Base-by-base conservation (phyloP, 2,888 invertebrate species). In the Arge pagana region DNA sequence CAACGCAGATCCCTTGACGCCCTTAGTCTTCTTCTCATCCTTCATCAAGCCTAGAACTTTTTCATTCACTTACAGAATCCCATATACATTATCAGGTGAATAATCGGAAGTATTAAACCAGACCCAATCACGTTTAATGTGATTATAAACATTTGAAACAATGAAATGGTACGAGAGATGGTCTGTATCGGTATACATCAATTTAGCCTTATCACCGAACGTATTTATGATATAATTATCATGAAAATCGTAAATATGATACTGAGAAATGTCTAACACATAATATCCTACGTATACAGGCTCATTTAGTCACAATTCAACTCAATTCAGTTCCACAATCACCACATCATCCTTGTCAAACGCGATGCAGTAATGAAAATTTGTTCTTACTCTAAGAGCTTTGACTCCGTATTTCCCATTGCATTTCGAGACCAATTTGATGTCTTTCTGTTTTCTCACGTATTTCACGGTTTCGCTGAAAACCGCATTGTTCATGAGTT, bases 11-110 rank as follows among this genome's bases (percentile, higher is more conserved):
- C 21, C 39, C 15, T 40, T 40, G 23, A 40, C 21, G 7, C 39
- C 23, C 11, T 40, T 40, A 15, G 39, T 24, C 10, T 24, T 23
- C 11, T 40, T 40, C 3, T 23, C 10, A n/a, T 40, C 11, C n/a
- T 72, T 71, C 62, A 72, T 66, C 30, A 70, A 45, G 3, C 71
- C 68, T 3, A 67, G 24, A 3, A 65, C 54, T 59, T 70, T 70
- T 50, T 65, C 57, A 45, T 53, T 58, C 1, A 33, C 48, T 21
- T 36, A 33, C 3, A 54, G 54, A 15, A 58, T 55, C 3, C 6
- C 48, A 23, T 40, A 51, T 10, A 39, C 36, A 31, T 58, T 52
- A 6, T 49, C 33, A 1, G 3, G 15, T 13, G 55, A 23, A 50
- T 54, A 54, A 48, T 53, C 58, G 10, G 42, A 43, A 13, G 28